Conservation (phyloP, 2,113 vertebrate species). For the Murina feae region DNA sequence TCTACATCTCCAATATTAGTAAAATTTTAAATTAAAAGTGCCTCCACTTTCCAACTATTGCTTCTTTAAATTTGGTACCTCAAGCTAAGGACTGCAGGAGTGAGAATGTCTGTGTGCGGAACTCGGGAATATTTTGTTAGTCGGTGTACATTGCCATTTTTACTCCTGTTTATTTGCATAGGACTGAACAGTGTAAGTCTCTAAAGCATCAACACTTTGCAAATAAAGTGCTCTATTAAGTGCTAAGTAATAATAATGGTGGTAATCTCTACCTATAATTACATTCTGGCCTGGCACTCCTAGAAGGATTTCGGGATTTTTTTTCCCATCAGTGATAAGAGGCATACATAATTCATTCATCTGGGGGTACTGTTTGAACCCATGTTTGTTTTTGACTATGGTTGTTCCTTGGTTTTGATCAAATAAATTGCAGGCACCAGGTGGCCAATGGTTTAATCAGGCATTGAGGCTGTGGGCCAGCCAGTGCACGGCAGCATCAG, state of each 20-base stretch:
- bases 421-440: slow-evolving; percentile 55
- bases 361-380: slow-evolving; percentile 39
- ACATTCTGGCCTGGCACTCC: slow-evolving; percentile 33
- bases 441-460: slow-evolving; percentile 41
- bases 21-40: not conserved
- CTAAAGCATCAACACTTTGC: slow-evolving; percentile 29
- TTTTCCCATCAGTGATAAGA: slow-evolving; percentile 27
- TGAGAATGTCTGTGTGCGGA: not conserved
- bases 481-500: not conserved
- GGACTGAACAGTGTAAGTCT: slow-evolving; percentile 46
- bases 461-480: slow-evolving; percentile 16
- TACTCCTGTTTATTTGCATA: slow-evolving; percentile 54
- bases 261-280: slow-evolving; percentile 58
- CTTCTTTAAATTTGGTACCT: not conserved
- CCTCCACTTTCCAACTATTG: not conserved
- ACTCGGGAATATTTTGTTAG: not conserved
- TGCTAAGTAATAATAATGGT: slow-evolving; percentile 24
- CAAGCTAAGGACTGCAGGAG: not conserved
- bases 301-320: slow-evolving; percentile 39
- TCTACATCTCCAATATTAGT: not conserved
- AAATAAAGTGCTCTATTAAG: slow-evolving; percentile 51
- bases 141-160: slow-evolving; percentile 35
- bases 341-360: slow-evolving; percentile 69
- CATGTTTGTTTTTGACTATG: slow-evolving; percentile 49
- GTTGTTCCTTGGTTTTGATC: slow-evolving; percentile 57